These are phyloP conservation scores for Torymus tubicola DNA, from an alignment of 2,888 invertebrate genomes.

Conservation along the genomic window DNA sequence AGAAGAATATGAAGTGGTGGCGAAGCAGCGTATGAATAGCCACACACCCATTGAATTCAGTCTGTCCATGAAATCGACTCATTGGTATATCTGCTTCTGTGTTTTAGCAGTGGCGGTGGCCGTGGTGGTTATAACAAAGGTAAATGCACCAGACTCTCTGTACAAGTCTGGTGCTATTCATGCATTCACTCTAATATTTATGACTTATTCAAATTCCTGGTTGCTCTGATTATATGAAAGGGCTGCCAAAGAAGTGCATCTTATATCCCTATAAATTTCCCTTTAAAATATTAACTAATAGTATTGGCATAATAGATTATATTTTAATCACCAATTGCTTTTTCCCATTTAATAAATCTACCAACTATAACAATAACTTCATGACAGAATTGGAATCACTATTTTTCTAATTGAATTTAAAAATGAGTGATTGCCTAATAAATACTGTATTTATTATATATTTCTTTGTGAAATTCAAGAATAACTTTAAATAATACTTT, in stretches of 20 bases:
- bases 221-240: constrained; percentile 75
- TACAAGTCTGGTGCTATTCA: constrained; percentile 86
- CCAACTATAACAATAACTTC: constrained; percentile 1
- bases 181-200: constrained; percentile 77
- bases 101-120: constrained; percentile 96
- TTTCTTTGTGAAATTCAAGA: no score
- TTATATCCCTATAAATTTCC: constrained; percentile 50
- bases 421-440: no score
- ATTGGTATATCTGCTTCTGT: constrained; percentile 89
- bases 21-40: constrained; percentile 79
- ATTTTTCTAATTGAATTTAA: neutral
- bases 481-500: no score
- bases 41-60: constrained; percentile 77
- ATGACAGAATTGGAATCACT: neutral
- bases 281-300: constrained; percentile 37
- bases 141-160: constrained; percentile 88
- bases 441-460: no score
- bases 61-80: constrained; percentile 81
- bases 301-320: constrained; percentile 55
- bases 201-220: constrained; percentile 72
- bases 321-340: constrained; percentile 68
- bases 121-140: constrained; percentile 98
- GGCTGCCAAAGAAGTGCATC: constrained; percentile 67
- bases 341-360: constrained; percentile 55
- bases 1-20: constrained; percentile 79